These are phyloP conservation scores for Teinopalpus imperialis DNA, from an alignment of 2,888 invertebrate species.

Conservation along the genomic window DNA sequence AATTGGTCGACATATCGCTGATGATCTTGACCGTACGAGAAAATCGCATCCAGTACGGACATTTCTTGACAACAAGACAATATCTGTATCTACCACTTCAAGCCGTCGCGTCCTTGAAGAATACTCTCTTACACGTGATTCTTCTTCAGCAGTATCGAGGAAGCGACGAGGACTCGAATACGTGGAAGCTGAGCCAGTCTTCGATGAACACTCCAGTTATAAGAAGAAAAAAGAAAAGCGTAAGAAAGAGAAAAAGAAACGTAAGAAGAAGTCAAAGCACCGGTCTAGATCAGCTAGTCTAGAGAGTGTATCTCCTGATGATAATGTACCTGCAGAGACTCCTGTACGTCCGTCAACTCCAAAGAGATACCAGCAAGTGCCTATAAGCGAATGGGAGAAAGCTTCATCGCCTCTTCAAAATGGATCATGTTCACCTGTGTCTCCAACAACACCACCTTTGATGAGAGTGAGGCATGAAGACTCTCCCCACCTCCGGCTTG, in stretches of 20 bases:
- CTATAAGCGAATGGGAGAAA: constrained; percentile 78
- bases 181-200: constrained; percentile 62
- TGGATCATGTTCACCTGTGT: constrained; percentile 82
- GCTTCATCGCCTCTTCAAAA: constrained; percentile 79
- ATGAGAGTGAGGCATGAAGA: constrained; percentile 46
- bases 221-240: constrained; percentile 88
- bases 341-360: constrained; percentile 51
- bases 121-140: constrained; percentile 63
- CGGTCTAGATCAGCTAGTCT: constrained; percentile 86
- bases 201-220: constrained; percentile 79
- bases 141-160: constrained; percentile 61
- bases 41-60: constrained; percentile 72
- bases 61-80: constrained; percentile 72
- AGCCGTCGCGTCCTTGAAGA: constrained; percentile 59
- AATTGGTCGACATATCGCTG: constrained; percentile 67
- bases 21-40: constrained; percentile 68
- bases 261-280: constrained; percentile 87
- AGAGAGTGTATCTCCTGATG: constrained; percentile 84
- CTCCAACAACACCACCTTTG: constrained; percentile 81
- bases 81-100: constrained; percentile 66
- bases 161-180: constrained; percentile 62
- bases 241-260: constrained; percentile 88
- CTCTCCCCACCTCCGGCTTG: constrained; percentile 51
- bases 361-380: constrained; percentile 68
- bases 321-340: constrained; percentile 57